Conservation (phyloP, 1,140 invertebrate species). For the Papilio machaon region DNA sequence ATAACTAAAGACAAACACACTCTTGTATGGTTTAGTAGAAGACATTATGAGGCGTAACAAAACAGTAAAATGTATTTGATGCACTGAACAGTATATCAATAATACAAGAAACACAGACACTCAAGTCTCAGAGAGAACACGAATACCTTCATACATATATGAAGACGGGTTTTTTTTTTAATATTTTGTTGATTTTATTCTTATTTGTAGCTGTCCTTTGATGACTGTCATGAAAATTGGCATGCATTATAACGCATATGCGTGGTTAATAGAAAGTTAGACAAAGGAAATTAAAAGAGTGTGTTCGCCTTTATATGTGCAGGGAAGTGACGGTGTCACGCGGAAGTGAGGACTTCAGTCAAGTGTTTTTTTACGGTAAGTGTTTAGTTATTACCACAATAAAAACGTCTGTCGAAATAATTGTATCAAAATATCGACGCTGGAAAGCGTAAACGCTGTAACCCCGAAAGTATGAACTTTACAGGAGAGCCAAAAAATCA, state of each 20-base stretch:
- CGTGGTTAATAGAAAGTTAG: conserved; percentile 57
- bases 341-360: conserved; percentile 50
- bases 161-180: conserved; percentile 33
- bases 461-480: no score
- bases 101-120: conserved; percentile 55
- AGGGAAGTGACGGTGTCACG: conserved; percentile 66
- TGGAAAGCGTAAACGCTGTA: no score
- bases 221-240: conserved; percentile 63
- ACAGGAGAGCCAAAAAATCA: no score
- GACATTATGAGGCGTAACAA: conserved; percentile 57
- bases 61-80: conserved; percentile 55
- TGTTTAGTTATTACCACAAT: conserved; percentile 32
- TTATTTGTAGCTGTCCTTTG: conserved; percentile 71
- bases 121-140: conserved; percentile 55
- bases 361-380: conserved; percentile 54
- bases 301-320: conserved; percentile 80
- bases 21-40: conserved; percentile 65
- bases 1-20: conserved; percentile 81
- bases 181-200: conserved; percentile 60
- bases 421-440: no score
- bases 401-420: neutral
- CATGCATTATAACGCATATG: conserved; percentile 74
- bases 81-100: conserved; percentile 26
- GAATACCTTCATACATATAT: conserved; percentile 48
- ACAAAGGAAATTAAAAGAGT: conserved; percentile 70